Evolutionary conservation across 2,113 vertebrate genomes (phyloP).

Genomic region (Plectropomus leopardus): DNA sequence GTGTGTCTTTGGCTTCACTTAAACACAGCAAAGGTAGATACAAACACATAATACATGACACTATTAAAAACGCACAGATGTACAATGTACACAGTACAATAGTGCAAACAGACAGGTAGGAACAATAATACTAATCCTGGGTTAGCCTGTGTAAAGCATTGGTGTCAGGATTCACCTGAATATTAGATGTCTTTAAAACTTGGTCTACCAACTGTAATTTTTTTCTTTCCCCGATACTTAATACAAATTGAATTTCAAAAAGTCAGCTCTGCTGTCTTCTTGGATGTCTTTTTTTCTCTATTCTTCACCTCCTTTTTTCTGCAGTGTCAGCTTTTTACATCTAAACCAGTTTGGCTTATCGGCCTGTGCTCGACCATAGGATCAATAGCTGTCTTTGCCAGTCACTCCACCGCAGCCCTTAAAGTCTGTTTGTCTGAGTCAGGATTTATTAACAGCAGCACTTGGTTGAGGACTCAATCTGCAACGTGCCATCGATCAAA

Average conservation of each 20-base stretch:
- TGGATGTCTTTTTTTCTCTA: neutral
- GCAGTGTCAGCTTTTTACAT: constrained; percentile 41
- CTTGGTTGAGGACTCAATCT: constrained; percentile 78
- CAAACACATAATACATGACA: too few species aligned
- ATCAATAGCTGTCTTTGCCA: constrained; percentile 78
- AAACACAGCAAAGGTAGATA: too few species aligned
- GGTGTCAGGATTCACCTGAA: neutral
- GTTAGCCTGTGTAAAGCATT: neutral
- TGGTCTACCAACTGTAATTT: neutral
- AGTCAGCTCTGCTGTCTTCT: neutral
- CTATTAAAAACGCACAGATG: too few species aligned
- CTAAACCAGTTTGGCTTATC: constrained; percentile 70
- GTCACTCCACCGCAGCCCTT: constrained; percentile 58
- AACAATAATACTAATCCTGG: neutral
- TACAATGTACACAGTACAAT: too few species aligned
- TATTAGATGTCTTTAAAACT: neutral
- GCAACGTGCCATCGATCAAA: constrained; percentile 77
- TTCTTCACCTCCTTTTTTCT: constrained; percentile 30
- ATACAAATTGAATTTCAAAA: neutral
- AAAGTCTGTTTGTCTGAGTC: constrained; percentile 72
- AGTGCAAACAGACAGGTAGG: too few species aligned
- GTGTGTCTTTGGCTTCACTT: too few species aligned
- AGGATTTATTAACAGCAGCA: constrained; percentile 77
- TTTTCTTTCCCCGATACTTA: neutral
- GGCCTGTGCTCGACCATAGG: constrained; percentile 44